These are phyloP conservation scores for Cistogaster globosa DNA, from an alignment of 2,888 invertebrate genomes.

Conservation along the genomic window DNA sequence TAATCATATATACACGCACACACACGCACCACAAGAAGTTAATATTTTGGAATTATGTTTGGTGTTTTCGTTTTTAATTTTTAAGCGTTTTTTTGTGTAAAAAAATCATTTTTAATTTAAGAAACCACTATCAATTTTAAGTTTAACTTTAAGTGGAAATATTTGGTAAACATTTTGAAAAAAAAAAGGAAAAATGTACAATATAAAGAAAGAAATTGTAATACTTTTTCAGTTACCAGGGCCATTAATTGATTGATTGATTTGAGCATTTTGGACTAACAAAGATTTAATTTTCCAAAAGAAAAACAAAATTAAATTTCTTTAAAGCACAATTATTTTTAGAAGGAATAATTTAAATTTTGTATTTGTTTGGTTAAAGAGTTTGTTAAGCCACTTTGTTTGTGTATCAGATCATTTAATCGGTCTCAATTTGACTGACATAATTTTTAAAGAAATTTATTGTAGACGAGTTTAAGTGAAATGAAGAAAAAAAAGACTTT, in stretches of 20 bases:
- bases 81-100: constrained; percentile 54
- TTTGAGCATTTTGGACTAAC: constrained; percentile 32
- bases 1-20: not conserved
- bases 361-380: constrained; percentile 17
- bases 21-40: constrained; percentile 18
- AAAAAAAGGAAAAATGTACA: not conserved
- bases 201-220: constrained; percentile 48
- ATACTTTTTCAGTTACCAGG: constrained; percentile 46
- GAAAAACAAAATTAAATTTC: not conserved
- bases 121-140: constrained; percentile 16
- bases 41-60: constrained; percentile 48
- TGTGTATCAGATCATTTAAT: constrained; percentile 25
- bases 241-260: constrained; percentile 48
- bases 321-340: not conserved
- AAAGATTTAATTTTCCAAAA: constrained; percentile 2
- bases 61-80: constrained; percentile 54
- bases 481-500: constrained; percentile 65
- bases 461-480: constrained; percentile 51
- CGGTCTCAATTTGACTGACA: constrained; percentile 55
- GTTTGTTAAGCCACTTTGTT: constrained; percentile 22
- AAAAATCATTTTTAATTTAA: constrained; percentile 60
- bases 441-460: constrained; percentile 59
- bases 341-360: not conserved
- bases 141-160: constrained; percentile 44
- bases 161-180: not conserved